These are phyloP conservation scores for Ictalurus punctatus DNA, from an alignment of 2,113 vertebrate species.

Conservation along the genomic window DNA sequence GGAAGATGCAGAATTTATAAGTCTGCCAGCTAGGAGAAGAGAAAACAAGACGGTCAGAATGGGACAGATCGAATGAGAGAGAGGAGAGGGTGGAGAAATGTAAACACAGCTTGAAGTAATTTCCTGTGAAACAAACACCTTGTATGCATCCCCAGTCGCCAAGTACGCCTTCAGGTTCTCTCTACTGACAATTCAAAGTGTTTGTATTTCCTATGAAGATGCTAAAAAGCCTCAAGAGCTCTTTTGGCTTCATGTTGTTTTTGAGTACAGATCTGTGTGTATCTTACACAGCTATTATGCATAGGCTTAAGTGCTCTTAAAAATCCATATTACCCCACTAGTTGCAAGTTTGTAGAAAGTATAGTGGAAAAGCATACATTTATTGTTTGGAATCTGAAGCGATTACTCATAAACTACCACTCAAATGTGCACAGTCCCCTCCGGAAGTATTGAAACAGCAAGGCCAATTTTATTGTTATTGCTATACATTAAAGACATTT, in stretches of 20 bases:
- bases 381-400: background rate
- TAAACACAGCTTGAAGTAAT: constrained; percentile 15
- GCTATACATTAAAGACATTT: too few species aligned
- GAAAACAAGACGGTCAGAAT: background rate
- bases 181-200: background rate
- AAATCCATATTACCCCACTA: background rate
- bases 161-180: constrained; percentile 1
- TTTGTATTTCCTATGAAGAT: constrained; percentile 28
- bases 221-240: constrained; percentile 28
- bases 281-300: background rate
- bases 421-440: too few species aligned
- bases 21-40: background rate
- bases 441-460: too few species aligned
- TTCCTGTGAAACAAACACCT: constrained; percentile 15
- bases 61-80: background rate
- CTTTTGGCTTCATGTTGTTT: background rate
- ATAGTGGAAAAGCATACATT: background rate
- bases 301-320: background rate
- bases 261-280: background rate
- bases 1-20: background rate
- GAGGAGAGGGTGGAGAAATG: background rate
- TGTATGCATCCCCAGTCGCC: constrained; percentile 26
- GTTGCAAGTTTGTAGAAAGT: background rate
- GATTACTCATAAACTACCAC: background rate
- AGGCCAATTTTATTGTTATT: too few species aligned